Conservation (phyloP, 1,140 invertebrate genomes). For the Lasaia peninsularis region DNA sequence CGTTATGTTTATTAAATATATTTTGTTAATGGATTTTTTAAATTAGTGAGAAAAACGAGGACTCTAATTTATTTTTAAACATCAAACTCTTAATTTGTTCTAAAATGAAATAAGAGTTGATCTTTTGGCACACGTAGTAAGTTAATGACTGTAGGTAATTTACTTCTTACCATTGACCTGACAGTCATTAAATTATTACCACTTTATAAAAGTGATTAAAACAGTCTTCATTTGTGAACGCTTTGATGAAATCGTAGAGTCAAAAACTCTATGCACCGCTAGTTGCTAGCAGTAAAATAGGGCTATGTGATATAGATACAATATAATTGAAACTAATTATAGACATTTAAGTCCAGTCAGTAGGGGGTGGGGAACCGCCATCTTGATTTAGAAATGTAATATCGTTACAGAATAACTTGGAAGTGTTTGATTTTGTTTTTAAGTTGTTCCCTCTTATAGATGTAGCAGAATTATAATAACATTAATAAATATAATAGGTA, state of each 20-base stretch:
- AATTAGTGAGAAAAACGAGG: conserved; percentile 14
- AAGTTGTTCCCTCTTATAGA: too few species aligned
- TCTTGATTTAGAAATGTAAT: background rate
- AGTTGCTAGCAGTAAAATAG: conserved; percentile 73
- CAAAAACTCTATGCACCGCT: conserved; percentile 52
- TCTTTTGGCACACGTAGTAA: background rate
- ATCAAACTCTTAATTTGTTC: background rate
- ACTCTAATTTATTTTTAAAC: conserved; percentile 9
- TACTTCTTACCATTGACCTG: conserved; percentile 1
- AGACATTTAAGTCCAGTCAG: conserved; percentile 20
- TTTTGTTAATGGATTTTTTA: conserved; percentile 45
- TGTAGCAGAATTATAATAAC: background rate
- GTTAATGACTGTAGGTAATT: conserved; percentile 19
- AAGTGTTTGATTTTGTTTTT: background rate
- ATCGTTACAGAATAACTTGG: background rate
- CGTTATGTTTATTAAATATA: conserved; percentile 56
- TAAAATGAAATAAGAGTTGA: conserved; percentile 5
- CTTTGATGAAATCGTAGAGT: conserved; percentile 47
- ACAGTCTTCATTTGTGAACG: conserved; percentile 18
- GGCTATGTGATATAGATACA: conserved; percentile 70
- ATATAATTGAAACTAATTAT: conserved; percentile 70
- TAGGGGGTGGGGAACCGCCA: conserved; percentile 1
- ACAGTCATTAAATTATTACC: conserved; percentile 21
- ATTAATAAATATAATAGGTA: background rate
- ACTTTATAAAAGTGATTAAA: conserved; percentile 50